These are phyloP conservation scores for Delphinapterus leucas DNA, from an alignment of 2,113 vertebrate genomes.

Conservation along the genomic window DNA sequence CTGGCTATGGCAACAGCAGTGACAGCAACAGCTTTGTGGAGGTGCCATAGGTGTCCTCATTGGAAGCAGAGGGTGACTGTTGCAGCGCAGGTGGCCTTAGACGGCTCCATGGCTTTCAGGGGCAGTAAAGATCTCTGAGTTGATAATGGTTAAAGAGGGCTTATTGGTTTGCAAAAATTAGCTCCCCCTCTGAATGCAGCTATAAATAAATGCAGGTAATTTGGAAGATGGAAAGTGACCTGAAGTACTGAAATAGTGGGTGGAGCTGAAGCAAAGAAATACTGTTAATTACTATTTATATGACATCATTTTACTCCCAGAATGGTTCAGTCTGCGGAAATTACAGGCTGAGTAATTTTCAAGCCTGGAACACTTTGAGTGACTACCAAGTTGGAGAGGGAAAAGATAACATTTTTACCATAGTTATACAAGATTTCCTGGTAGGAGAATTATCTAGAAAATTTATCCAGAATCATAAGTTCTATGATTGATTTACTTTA, in stretches of 20 bases:
- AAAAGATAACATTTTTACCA: not conserved
- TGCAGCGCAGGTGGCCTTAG: not conserved
- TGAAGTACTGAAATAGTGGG: not conserved
- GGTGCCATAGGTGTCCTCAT: not conserved
- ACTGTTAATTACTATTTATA: constrained; percentile 30
- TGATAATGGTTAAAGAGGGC: not conserved
- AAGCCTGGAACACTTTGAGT: constrained; percentile 4
- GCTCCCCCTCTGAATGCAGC: not conserved
- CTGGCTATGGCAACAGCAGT: no score
- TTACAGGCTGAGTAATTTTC: not conserved
- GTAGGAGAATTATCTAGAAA: not conserved
- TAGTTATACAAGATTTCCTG: not conserved
- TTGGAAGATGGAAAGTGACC: not conserved
- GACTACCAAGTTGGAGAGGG: not conserved
- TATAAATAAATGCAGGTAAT: constrained; percentile 17
- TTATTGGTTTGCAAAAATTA: not conserved
- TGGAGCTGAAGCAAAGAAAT: constrained; percentile 21
- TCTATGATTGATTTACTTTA: not conserved
- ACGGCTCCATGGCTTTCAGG: not conserved
- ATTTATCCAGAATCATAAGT: not conserved
- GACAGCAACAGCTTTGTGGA: not conserved
- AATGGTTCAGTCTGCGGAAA: not conserved
- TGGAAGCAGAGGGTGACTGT: not conserved
- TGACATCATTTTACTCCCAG: not conserved
- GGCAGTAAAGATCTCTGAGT: not conserved